Base-by-base conservation (phyloP, 2,888 invertebrate species). In the Sialis lutaria region DNA sequence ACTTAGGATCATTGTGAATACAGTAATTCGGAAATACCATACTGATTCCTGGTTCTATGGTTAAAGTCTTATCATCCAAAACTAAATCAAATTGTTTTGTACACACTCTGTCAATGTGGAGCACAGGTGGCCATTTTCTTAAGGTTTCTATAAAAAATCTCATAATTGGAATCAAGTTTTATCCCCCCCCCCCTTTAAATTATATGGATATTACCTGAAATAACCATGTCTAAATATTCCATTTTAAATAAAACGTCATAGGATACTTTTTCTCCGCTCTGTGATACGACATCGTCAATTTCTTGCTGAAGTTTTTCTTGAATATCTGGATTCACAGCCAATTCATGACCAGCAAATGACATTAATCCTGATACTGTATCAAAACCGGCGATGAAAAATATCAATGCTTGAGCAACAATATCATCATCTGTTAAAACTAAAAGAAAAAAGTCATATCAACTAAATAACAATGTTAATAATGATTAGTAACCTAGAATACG, bases 141-240 rank as follows among this genome's bases (percentile, higher is more conserved):
- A 71, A 54, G 0, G 68, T 65, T 58, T 74, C 75, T 64, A 53
- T 50, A 41, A 22, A 22, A 22, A 22, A 22, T 2, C 2, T 22
- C 22, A 22, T 22, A 22, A 22, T 22, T 22, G 22, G 4, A 22
- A 22, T 22, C 22, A 4, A 22, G 4, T 22, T 22, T 22, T 22
- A 22, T 22, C 4, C 22, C 4, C 22, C 22, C 22, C n/a, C n/a
- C n/a, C n/a, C n/a, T n/a, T 22, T 22, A 22, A 22, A 22, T 22
- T 22, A 2, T 22, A 4, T 22, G 2, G n/a, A n/a, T 35, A 3
- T 35, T 54, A 68, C 68, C 69, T 52, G 71, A 70, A 0, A 74
- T 57, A 1, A 74, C 70, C 72, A 72, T 72, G 45, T 75, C 74
- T 62, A 75, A 57, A 46, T 74, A 75, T 9, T 62, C 62, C 70